These are phyloP conservation scores for Spodoptera littoralis DNA, from an alignment of 2,888 invertebrate genomes.

Conservation along the genomic window DNA sequence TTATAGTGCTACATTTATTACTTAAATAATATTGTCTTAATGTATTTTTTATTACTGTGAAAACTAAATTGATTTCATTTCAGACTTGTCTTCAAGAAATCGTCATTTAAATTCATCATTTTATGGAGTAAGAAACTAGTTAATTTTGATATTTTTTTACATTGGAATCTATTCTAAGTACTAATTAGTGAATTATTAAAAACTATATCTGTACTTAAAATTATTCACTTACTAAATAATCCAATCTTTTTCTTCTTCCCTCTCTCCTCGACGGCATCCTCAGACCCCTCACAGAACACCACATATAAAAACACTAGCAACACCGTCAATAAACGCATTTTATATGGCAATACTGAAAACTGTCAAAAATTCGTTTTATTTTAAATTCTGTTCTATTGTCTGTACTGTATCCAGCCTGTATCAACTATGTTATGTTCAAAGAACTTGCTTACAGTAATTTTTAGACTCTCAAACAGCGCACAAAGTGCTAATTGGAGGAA, in stretches of 20 bases:
- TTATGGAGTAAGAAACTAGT: too few relatives aligned
- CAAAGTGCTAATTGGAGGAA: slow-evolving; percentile 66
- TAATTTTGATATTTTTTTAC: too few relatives aligned
- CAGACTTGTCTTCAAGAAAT: too few relatives aligned
- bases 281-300: slow-evolving; percentile 59
- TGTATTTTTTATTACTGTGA: too few relatives aligned
- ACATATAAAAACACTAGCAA: slow-evolving; percentile 57
- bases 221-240: slow-evolving; percentile 72
- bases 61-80: too few relatives aligned
- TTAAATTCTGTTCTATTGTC: slow-evolving; percentile 36
- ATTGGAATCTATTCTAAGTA: too few relatives aligned
- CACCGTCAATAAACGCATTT: slow-evolving; percentile 59
- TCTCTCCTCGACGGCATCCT: slow-evolving; percentile 69
- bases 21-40: too few relatives aligned
- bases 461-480: slow-evolving; percentile 22
- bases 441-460: slow-evolving; percentile 29
- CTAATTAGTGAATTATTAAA: background rate
- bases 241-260: slow-evolving; percentile 84
- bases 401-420: slow-evolving; percentile 34
- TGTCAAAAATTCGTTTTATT: slow-evolving; percentile 8
- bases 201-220: background rate
- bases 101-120: too few relatives aligned
- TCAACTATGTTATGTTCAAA: slow-evolving; percentile 32
- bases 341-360: slow-evolving; percentile 20
- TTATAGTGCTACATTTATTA: too few relatives aligned